These are phyloP conservation scores for Myotis findleyi DNA, from an alignment of 2,797 vertebrate species.

Conservation along the genomic window DNA sequence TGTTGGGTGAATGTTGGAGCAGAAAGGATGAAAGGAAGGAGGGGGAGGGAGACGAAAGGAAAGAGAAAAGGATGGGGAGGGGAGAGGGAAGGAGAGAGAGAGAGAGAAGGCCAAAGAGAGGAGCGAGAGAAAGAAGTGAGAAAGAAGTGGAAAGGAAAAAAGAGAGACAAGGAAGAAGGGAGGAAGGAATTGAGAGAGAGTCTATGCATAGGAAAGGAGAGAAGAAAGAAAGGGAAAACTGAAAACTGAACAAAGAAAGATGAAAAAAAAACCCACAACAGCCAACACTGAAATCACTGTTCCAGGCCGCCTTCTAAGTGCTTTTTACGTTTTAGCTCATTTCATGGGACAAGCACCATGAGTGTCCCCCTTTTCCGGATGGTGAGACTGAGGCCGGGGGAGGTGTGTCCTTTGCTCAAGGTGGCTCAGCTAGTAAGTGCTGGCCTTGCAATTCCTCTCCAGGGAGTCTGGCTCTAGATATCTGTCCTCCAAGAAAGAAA, in stretches of 20 bases:
- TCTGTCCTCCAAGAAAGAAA: background rate
- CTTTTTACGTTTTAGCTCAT: background rate
- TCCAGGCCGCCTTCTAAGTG: background rate
- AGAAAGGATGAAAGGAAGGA: background rate
- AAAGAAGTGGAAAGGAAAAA: background rate
- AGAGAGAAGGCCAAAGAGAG: background rate
- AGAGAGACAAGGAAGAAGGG: fast-evolving
- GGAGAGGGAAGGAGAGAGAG: background rate
- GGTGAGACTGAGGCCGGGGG: background rate
- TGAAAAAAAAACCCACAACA: no score
- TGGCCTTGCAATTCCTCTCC: background rate
- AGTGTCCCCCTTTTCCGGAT: background rate
- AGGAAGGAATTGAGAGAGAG: background rate
- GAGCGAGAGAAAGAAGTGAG: background rate
- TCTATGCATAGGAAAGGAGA: background rate
- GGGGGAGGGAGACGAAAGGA: no score
- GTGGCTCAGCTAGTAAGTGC: background rate
- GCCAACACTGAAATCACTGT: fast-evolving
- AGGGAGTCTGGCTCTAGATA: background rate
- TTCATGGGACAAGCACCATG: background rate
- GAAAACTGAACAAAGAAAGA: background rate
- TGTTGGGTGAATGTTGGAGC: background rate
- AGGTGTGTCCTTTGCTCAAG: background rate
- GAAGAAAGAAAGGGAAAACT: background rate
- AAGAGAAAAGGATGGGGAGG: background rate